These are phyloP conservation scores for Zaprionus capensis DNA, from an alignment of 1,140 invertebrate species.

Conservation along the genomic window DNA sequence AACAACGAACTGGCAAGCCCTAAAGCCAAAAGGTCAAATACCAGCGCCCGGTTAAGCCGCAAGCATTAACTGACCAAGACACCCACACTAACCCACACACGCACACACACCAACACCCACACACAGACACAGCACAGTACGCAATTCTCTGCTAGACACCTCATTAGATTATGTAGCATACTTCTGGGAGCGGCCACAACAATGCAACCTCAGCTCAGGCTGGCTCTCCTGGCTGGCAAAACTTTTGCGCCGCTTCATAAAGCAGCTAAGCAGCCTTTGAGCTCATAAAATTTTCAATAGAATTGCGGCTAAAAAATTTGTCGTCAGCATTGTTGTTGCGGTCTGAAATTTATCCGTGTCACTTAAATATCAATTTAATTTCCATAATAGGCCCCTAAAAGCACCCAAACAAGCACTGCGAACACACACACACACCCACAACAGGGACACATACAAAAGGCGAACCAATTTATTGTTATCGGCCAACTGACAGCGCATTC, in stretches of 20 bases:
- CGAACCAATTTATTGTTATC: constrained; percentile 59
- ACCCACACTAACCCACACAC: constrained; percentile 33
- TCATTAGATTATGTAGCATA: constrained; percentile 67
- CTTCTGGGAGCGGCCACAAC: constrained; percentile 51
- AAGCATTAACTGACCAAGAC: constrained; percentile 70
- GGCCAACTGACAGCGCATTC: constrained; percentile 51
- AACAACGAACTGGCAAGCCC: constrained; percentile 43
- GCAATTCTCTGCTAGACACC: constrained; percentile 40
- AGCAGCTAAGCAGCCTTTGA: constrained; percentile 63
- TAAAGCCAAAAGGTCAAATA: constrained; percentile 69
- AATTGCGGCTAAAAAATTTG: constrained; percentile 70
- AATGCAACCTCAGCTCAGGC: constrained; percentile 40
- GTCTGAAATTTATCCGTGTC: constrained; percentile 74
- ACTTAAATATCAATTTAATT: constrained; percentile 82
- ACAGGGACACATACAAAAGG: constrained; percentile 13
- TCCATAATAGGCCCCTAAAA: constrained; percentile 70
- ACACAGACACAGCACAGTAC: background rate
- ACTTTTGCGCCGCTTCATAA: constrained; percentile 41
- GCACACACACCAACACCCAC: constrained; percentile 26
- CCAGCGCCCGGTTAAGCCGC: constrained; percentile 47
- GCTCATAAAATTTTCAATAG: constrained; percentile 78
- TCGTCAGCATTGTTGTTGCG: constrained; percentile 50
- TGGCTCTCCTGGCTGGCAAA: constrained; percentile 10
- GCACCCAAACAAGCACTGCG: constrained; percentile 11
- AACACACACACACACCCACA: constrained; percentile 10